These are phyloP conservation scores for Papilio aristodemus DNA, from an alignment of 1,140 invertebrate species.

Conservation along the genomic window DNA sequence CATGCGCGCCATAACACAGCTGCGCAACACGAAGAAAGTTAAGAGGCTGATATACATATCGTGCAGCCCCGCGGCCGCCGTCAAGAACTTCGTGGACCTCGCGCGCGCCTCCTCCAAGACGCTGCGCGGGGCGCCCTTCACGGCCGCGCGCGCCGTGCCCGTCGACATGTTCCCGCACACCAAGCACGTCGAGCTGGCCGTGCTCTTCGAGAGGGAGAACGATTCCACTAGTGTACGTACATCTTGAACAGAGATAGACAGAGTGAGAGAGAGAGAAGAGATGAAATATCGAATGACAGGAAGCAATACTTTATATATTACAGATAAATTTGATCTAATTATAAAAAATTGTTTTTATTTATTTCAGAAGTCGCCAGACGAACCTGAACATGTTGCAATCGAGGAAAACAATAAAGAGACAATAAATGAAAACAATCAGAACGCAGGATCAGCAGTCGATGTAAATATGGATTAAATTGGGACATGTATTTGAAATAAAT, in stretches of 20 bases:
- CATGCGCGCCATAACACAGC: constrained; percentile 87
- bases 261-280: background rate
- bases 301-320: too few species aligned
- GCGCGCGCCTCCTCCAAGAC: constrained; percentile 90
- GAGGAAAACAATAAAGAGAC: background rate
- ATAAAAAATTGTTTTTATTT: background rate
- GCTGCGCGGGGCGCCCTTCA: constrained; percentile 89
- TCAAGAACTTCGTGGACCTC: constrained; percentile 95
- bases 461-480: constrained; percentile 6
- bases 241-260: background rate
- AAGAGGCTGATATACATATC: constrained; percentile 94
- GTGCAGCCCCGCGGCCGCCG: constrained; percentile 92
- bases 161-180: constrained; percentile 98
- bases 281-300: background rate
- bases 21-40: constrained; percentile 88
- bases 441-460: background rate
- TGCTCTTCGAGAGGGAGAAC: constrained; percentile 87
- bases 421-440: background rate
- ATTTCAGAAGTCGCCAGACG: constrained; percentile 5
- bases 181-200: constrained; percentile 91
- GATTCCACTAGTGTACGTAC: background rate
- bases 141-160: constrained; percentile 89
- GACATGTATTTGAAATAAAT: background rate
- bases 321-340: too few species aligned
- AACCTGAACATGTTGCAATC: background rate